These are phyloP conservation scores for Myodes glareolus DNA, from an alignment of 2,113 vertebrate genomes.

Conservation along the genomic window DNA sequence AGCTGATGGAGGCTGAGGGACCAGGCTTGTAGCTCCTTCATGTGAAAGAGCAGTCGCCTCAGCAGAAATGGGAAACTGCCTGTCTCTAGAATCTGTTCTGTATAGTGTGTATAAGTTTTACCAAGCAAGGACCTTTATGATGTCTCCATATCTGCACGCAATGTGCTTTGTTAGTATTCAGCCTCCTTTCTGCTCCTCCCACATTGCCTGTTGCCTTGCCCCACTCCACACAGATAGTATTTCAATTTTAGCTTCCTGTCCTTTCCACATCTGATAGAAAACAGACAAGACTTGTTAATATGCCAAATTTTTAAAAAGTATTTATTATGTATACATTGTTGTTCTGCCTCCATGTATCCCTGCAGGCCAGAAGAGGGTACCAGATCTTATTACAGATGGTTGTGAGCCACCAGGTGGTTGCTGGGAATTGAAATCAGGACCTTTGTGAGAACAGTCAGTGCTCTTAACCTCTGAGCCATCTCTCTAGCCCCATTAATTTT, in stretches of 20 bases:
- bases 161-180: not conserved
- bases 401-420: too few species aligned
- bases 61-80: not conserved
- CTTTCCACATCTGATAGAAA: not conserved
- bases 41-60: not conserved
- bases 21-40: not conserved
- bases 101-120: not conserved
- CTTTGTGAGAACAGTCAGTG: too few species aligned
- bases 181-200: not conserved
- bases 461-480: too few species aligned
- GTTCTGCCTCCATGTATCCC: too few species aligned
- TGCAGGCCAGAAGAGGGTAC: too few species aligned
- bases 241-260: not conserved
- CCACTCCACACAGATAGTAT: not conserved
- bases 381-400: too few species aligned
- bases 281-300: not conserved
- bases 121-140: not conserved
- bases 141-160: not conserved
- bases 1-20: too few species aligned
- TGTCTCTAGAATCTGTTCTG: not conserved
- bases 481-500: too few species aligned
- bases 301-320: too few species aligned
- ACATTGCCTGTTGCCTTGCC: too few species aligned
- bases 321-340: too few species aligned
- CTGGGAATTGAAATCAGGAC: too few species aligned